These are phyloP conservation scores for Triplophysa tibetana DNA, from an alignment of 2,113 vertebrate genomes.

Conservation along the genomic window DNA sequence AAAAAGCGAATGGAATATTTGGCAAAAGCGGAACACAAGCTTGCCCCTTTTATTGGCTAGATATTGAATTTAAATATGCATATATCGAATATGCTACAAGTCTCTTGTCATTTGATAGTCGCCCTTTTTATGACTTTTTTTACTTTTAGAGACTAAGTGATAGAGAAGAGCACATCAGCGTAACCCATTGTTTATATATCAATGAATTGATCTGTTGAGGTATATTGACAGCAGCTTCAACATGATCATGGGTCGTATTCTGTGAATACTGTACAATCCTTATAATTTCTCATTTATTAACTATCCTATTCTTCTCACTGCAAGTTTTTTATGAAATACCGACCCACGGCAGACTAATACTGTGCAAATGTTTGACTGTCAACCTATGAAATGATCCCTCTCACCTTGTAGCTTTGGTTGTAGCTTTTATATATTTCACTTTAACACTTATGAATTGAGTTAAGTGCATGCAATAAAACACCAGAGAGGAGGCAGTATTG, in stretches of 20 bases:
- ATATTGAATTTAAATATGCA: no score
- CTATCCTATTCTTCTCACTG: slow-evolving; percentile 20
- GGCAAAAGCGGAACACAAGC: not conserved
- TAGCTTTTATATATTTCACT: slow-evolving; percentile 31
- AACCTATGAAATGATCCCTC: slow-evolving; percentile 24
- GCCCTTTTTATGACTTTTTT: slow-evolving; percentile 9
- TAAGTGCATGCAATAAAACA: slow-evolving; percentile 49
- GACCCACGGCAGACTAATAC: slow-evolving; percentile 74
- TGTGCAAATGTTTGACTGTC: slow-evolving; percentile 71
- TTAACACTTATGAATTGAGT: slow-evolving; percentile 33
- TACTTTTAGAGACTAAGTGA: not conserved
- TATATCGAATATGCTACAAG: no score
- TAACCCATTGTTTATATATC: not conserved
- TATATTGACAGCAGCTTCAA: slow-evolving; percentile 6
- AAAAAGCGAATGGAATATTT: not conserved
- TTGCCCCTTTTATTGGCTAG: slow-evolving; percentile 7
- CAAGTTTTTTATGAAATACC: slow-evolving; percentile 26
- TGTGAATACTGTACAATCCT: slow-evolving; percentile 67
- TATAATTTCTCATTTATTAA: slow-evolving; percentile 46
- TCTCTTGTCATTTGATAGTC: not conserved
- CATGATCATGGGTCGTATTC: slow-evolving; percentile 62
- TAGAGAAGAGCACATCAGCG: not conserved
- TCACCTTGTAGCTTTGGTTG: slow-evolving; percentile 19
- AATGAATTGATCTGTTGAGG: slow-evolving; percentile 3
- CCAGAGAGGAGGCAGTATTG: not conserved